phyloP scores from a whole-genome alignment of 2,888 invertebrate genomes.

The Peribatodes rhomboidaria region DNA sequence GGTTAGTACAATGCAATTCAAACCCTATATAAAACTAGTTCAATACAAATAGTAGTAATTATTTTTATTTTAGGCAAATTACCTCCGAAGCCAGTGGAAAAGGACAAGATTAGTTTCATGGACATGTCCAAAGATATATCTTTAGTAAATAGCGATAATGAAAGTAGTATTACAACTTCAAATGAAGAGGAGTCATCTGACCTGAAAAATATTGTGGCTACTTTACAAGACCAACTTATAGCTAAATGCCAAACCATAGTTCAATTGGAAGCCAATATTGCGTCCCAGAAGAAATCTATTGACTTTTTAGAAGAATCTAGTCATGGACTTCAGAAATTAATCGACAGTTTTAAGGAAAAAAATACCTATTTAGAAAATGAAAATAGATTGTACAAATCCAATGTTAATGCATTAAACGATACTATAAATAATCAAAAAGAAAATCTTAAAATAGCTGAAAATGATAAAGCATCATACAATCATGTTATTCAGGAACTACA shows the following conservation, averaged over 20 bases:
- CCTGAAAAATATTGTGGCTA: constrained; percentile 53
- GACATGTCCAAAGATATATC: constrained; percentile 73
- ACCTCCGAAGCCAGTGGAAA: constrained; percentile 44
- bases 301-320: constrained; percentile 63
- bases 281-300: constrained; percentile 63
- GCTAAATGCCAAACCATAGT: constrained; percentile 61
- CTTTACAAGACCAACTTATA: constrained; percentile 61
- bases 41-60: not conserved
- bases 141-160: constrained; percentile 70
- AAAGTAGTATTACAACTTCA: constrained; percentile 58
- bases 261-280: constrained; percentile 65
- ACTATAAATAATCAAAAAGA: constrained; percentile 68
- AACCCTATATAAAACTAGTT: not conserved
- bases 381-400: constrained; percentile 64
- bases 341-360: constrained; percentile 62
- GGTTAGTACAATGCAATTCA: constrained; percentile 53
- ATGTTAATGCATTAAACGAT: constrained; percentile 65
- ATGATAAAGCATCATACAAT: constrained; percentile 70
- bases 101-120: constrained; percentile 62
- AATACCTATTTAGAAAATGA: constrained; percentile 62
- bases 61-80: constrained; percentile 34
- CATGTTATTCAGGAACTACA: constrained; percentile 70
- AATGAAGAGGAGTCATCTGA: constrained; percentile 53
- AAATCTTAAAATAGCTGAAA: constrained; percentile 58
- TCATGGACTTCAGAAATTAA: constrained; percentile 57